phyloP scores from a whole-genome alignment of 2,888 invertebrate species.

The Oegoconia quadripuncta region DNA sequence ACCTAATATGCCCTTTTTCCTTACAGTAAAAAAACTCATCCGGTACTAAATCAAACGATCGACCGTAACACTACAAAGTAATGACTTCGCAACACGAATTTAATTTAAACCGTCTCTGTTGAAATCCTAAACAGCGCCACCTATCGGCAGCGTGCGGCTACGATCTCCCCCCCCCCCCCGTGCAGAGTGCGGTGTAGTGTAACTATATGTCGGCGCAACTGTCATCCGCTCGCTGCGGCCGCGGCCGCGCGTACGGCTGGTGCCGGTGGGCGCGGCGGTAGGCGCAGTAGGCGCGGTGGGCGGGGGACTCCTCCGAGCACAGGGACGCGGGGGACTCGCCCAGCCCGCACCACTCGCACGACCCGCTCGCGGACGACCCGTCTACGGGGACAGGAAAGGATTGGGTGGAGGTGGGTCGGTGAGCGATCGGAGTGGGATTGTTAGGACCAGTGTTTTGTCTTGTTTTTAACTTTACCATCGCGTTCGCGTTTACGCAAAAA shows the following conservation, averaged over 20 bases:
- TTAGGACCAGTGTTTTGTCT: too few species aligned
- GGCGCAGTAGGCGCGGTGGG: conserved; percentile 26
- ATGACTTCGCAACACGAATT: too few species aligned
- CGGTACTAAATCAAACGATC: too few species aligned
- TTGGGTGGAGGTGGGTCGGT: conserved; percentile 14
- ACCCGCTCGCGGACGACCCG: conserved; percentile 50
- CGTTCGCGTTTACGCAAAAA: too few species aligned
- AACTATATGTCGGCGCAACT: conserved; percentile 20
- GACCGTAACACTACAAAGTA: too few species aligned
- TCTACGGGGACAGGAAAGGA: conserved; percentile 39
- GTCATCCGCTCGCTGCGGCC: conserved; percentile 21
- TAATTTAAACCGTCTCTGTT: too few species aligned
- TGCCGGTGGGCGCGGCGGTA: conserved; percentile 28
- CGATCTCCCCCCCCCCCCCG: too few species aligned
- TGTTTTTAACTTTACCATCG: too few species aligned
- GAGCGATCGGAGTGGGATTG: neutral
- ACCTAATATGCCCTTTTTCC: too few species aligned
- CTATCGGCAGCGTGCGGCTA: too few species aligned
- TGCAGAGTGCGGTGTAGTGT: neutral
- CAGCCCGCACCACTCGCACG: conserved; percentile 58
- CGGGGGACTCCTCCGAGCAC: conserved; percentile 20
- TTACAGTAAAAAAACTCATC: too few species aligned
- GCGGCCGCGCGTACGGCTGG: conserved; percentile 24
- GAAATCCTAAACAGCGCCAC: too few species aligned
- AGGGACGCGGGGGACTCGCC: conserved; percentile 27